Conservation (phyloP, 2,888 invertebrate species). For the Lasioglossum pauxillum region DNA sequence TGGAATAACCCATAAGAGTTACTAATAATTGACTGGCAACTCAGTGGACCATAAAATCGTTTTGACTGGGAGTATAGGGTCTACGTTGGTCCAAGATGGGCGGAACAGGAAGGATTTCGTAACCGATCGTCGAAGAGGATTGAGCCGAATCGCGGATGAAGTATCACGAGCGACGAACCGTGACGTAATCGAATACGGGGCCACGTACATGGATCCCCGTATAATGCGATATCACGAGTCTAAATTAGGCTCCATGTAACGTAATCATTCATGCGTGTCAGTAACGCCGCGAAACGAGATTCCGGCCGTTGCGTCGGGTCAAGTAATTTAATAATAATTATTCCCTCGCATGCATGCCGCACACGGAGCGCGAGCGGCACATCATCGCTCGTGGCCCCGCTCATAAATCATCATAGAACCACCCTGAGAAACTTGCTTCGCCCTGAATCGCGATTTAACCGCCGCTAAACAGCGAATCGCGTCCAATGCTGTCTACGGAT, state of each 20-base stretch:
- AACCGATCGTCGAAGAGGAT: slow-evolving; percentile 27
- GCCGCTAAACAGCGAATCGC: slow-evolving; percentile 33
- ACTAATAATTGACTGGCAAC: not conserved
- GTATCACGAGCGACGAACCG: slow-evolving; percentile 39
- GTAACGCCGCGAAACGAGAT: slow-evolving; percentile 67
- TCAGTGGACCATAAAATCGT: not conserved
- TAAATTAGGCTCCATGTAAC: slow-evolving; percentile 64
- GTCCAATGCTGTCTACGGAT: slow-evolving; percentile 11
- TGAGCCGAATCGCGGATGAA: slow-evolving; percentile 45
- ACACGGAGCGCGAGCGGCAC: slow-evolving; percentile 34
- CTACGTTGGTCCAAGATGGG: not conserved
- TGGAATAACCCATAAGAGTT: not conserved
- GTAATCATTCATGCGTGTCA: slow-evolving; percentile 71
- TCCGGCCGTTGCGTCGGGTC: slow-evolving; percentile 57
- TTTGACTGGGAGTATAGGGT: not conserved
- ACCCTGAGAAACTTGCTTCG: slow-evolving; percentile 38
- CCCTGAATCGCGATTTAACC: slow-evolving; percentile 62
- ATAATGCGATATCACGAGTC: slow-evolving; percentile 63
- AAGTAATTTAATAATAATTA: slow-evolving; percentile 74
- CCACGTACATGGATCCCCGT: slow-evolving; percentile 36
- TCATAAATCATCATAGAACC: slow-evolving; percentile 63
- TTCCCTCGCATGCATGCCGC: slow-evolving; percentile 53
- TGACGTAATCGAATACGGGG: slow-evolving; percentile 60
- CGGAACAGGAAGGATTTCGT: slow-evolving; percentile 15
- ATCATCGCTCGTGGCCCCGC: slow-evolving; percentile 46